These are phyloP conservation scores for Gortyna flavago DNA, from an alignment of 2,888 invertebrate genomes.

Conservation along the genomic window DNA sequence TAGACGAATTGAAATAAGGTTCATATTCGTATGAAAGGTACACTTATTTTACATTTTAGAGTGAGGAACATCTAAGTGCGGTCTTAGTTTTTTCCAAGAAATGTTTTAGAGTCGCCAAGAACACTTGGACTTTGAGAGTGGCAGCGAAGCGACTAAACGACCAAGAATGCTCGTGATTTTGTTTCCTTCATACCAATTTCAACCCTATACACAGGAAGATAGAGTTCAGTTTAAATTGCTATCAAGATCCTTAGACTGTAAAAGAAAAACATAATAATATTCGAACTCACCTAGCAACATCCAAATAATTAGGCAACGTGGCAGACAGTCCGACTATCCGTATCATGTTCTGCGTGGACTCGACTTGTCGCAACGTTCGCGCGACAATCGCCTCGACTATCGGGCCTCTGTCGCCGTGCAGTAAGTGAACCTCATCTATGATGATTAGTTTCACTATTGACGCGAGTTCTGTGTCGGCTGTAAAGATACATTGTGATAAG, in stretches of 20 bases:
- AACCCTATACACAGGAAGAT: rapidly evolving
- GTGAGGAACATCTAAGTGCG: too few species aligned
- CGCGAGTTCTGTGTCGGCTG: conserved; percentile 96
- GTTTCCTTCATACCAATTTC: not conserved
- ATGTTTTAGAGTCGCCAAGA: too few species aligned
- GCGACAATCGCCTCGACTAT: conserved; percentile 99
- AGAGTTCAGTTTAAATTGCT: not conserved
- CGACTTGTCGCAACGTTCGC: conserved; percentile 97
- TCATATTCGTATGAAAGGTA: too few species aligned
- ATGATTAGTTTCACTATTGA: conserved; percentile 97
- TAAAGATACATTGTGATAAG: conserved; percentile 34
- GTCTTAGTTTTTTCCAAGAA: too few species aligned
- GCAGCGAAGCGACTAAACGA: not conserved
- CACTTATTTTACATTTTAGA: too few species aligned
- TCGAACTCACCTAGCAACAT: conserved; percentile 93
- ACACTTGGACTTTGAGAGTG: not conserved
- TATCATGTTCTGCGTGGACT: conserved; percentile 98
- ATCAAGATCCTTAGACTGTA: not conserved
- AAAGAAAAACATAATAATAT: not conserved
- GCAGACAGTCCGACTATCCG: conserved; percentile 99
- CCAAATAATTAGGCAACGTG: conserved; percentile 98
- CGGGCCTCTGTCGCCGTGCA: conserved; percentile 99
- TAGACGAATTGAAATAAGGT: too few species aligned
- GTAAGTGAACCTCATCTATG: conserved; percentile 98
- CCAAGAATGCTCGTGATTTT: not conserved